Evolutionary conservation across 2,888 invertebrate species (phyloP).

Genomic region (Oeneis ivallda): DNA sequence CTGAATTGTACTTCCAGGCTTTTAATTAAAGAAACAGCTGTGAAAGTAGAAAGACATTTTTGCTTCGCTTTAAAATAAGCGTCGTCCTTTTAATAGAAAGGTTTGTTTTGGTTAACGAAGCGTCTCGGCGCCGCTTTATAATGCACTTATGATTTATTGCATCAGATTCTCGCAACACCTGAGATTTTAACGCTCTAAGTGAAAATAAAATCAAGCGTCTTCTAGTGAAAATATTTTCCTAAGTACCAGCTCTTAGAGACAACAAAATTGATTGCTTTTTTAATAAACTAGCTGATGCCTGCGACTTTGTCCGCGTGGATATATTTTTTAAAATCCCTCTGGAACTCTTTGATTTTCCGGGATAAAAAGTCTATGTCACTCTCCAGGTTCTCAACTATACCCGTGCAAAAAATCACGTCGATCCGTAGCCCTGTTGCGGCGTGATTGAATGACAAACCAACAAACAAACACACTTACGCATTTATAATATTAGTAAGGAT

Average conservation of each 20-base stretch:
- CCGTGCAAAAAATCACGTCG: no score
- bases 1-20: no score
- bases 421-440: no score
- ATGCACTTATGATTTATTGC: conserved; percentile 72
- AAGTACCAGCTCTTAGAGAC: neutral
- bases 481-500: no score
- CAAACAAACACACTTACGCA: no score
- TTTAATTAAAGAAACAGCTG: neutral
- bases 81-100: conserved; percentile 49
- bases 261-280: conserved; percentile 1
- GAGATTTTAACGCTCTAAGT: conserved; percentile 51
- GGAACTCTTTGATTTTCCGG: no score
- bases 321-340: no score
- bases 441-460: no score
- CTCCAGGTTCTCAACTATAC: no score
- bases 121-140: conserved; percentile 55
- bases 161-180: conserved; percentile 52
- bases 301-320: no score
- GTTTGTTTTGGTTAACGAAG: conserved; percentile 70
- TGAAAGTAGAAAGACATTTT: conserved; percentile 33
- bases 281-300: no score
- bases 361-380: no score
- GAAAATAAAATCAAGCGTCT: conserved; percentile 42
- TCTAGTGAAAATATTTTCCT: conserved; percentile 19
- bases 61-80: conserved; percentile 45